A percentile compares a stretch with the other conserved stretches of the same genome.
phyloP scores from a whole-genome alignment of 1,140 invertebrate species.

The Pseudomyrmex dendroicus region DNA sequence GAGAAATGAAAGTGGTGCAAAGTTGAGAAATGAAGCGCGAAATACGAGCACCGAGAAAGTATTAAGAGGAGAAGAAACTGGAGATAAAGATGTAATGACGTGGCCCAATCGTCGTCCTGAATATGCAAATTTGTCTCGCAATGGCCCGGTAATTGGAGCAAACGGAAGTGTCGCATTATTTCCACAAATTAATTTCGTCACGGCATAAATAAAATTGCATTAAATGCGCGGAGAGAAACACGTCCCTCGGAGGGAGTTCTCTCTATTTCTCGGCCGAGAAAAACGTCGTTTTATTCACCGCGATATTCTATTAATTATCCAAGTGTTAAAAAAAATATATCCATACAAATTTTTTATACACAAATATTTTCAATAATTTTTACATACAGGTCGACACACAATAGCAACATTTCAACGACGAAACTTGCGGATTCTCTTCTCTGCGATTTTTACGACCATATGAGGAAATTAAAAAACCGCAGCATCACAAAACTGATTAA shows the following conservation, averaged over 20 bases:
- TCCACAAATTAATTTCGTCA: constrained; percentile 28
- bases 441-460: no score
- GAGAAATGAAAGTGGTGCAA: constrained; percentile 39
- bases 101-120: constrained; percentile 23
- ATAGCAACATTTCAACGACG: no score
- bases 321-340: no score
- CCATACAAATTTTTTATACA: neutral
- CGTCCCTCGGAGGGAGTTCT: neutral
- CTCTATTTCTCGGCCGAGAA: neutral
- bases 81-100: constrained; percentile 48
- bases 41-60: constrained; percentile 47
- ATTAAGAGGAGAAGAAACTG: constrained; percentile 38
- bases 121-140: constrained; percentile 18
- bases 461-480: neutral
- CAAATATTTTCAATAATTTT: constrained; percentile 2
- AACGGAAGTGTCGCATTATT: constrained; percentile 49
- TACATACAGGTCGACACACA: no score
- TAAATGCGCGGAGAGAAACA: neutral
- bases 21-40: constrained; percentile 36
- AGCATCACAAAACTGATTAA: neutral
- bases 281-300: neutral
- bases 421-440: neutral
- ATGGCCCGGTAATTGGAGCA: constrained; percentile 33
- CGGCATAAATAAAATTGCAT: constrained; percentile 31
- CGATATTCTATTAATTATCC: neutral